Base-by-base conservation (phyloP, 1,140 invertebrate species). In the Leptestheria dahalacensis region DNA sequence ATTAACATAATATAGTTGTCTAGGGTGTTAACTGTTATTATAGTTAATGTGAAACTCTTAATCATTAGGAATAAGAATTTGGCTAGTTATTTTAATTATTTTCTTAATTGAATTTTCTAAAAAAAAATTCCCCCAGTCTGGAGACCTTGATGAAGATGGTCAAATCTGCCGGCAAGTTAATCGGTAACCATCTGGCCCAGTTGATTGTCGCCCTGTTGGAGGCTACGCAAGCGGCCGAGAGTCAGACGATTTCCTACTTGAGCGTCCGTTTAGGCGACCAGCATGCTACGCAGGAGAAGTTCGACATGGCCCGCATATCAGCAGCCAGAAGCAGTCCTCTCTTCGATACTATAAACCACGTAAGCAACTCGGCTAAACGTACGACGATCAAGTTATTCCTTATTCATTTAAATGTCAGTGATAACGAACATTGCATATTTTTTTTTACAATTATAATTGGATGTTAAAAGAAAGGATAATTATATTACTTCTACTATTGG, bases 121-220 rank as follows among this genome's bases (percentile, higher is more conserved):
- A 3, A 57, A 46, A n/a, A n/a, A n/a, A 46, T 60, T 58, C 60
- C 68, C 74, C 18, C 66, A 90, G 88, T 64, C 70, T 95, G 54
- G 81, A 84, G 68, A 90, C 88, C 0, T 79, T 94, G 12, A 84
- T 89, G 0, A 83, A 90, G 67, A 77, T 95, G 64, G 84, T 91
- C 50, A 80, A 82, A 11, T 80, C 82, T 20, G 86, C 88, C 41
- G 90, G 90, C 0, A 71, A 72, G 18, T 74, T 85, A 48, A 73
- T 94, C 15, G 86, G 84, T 59, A 85, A 86, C 6, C 88, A 91
- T 72, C 74, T 94, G 49, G 74, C 84, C 0, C 78, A 79, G 48
- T 72, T 97, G 21, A 85, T 94, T 65, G 85, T 87, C 1, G 86
- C 88, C 15, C 72, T 95, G 49, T 72, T 94, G 28, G 83, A 84